A percentile compares a stretch with the other conserved stretches of the same genome.
Evolutionary conservation across 2,113 vertebrate genomes (phyloP).

Genomic region (Willisornis vidua): DNA sequence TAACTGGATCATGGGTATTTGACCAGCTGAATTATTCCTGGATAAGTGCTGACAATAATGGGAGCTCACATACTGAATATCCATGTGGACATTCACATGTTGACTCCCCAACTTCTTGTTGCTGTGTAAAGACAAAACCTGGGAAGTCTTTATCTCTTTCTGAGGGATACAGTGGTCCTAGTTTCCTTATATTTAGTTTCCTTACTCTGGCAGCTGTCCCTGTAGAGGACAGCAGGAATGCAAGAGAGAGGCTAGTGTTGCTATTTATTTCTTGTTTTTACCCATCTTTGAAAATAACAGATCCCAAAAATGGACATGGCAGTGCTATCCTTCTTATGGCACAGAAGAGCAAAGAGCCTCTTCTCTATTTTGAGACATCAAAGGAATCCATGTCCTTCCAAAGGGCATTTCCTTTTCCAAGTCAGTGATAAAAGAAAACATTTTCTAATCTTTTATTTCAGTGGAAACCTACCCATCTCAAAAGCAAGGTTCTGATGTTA

Average conservation of each 20-base stretch:
- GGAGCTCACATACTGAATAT: background rate
- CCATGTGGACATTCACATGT: background rate
- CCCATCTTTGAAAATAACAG: background rate
- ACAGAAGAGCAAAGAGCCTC: background rate
- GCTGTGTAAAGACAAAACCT: background rate
- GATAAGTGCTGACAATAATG: background rate
- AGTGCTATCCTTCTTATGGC: background rate
- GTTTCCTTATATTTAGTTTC: background rate
- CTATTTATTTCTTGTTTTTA: constrained; percentile 42
- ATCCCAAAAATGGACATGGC: background rate
- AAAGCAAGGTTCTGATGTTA: background rate
- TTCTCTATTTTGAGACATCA: constrained; percentile 24
- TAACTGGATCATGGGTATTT: background rate
- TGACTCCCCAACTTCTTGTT: background rate
- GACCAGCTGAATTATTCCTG: constrained; percentile 1
- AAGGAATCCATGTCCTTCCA: background rate
- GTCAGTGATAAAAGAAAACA: background rate
- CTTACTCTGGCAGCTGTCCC: constrained; percentile 3
- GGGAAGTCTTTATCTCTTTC: background rate
- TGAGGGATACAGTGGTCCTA: background rate
- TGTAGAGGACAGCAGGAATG: background rate
- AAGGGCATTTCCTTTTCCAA: background rate
- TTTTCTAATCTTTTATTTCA: background rate
- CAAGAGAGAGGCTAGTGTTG: background rate
- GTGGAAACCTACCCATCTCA: background rate